phyloP scores from a whole-genome alignment of 2,888 invertebrate genomes.

The Zonitis immaculata region DNA sequence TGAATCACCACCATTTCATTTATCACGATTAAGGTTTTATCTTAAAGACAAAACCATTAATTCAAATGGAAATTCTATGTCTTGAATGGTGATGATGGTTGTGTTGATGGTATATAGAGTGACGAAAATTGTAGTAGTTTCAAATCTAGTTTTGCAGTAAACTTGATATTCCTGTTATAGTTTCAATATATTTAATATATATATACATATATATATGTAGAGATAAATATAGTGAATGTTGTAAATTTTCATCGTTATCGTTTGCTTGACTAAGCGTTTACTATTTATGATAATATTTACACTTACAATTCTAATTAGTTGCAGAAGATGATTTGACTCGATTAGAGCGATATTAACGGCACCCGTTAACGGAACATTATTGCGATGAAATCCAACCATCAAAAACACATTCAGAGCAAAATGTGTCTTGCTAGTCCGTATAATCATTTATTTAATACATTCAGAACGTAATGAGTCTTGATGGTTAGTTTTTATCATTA shows the following conservation, averaged over 20 bases:
- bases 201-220: too few relatives aligned
- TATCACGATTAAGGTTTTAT: conserved; percentile 37
- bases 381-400: neutral
- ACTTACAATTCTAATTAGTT: conserved; percentile 25
- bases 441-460: neutral
- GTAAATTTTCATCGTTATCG: conserved; percentile 22
- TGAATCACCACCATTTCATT: conserved; percentile 34
- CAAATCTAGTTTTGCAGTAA: neutral
- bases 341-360: neutral
- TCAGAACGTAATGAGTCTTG: neutral
- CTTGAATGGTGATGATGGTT: neutral
- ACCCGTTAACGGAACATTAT: neutral
- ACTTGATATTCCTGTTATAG: neutral
- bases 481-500: too few relatives aligned
- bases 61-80: conserved; percentile 24
- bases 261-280: conserved; percentile 18
- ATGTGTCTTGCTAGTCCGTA: neutral
- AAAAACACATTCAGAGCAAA: neutral
- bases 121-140: too few relatives aligned
- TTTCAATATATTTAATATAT: neutral
- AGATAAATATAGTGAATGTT: neutral
- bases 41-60: conserved; percentile 33
- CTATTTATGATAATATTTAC: conserved; percentile 21
- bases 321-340: conserved; percentile 8
- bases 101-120: neutral